A percentile compares a stretch with the other conserved stretches of the same genome.
phyloP scores from a whole-genome alignment of 2,888 invertebrate genomes.

The Tenthredo scrophulariae region DNA sequence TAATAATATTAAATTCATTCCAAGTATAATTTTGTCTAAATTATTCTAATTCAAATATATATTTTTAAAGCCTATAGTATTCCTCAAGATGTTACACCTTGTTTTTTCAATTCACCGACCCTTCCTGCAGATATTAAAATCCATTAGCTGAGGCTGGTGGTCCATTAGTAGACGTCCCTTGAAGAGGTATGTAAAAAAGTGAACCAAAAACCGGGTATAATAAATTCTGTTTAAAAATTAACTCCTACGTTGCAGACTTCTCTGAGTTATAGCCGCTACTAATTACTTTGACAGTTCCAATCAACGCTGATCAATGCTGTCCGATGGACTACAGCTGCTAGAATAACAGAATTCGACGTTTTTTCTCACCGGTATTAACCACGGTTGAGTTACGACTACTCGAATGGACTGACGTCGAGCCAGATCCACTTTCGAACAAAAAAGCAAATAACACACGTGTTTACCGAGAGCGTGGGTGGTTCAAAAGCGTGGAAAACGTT shows the following conservation, averaged over 20 bases:
- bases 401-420: background rate
- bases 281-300: background rate
- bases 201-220: background rate
- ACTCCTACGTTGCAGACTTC: background rate
- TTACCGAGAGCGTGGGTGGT: background rate
- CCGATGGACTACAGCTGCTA: background rate
- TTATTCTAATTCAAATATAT: background rate
- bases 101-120: conserved; percentile 34
- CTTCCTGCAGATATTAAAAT: conserved; percentile 39
- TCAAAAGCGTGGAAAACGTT: background rate
- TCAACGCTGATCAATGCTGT: conserved; percentile 8
- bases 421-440: background rate
- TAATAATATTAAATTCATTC: conserved; percentile 23
- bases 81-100: conserved; percentile 30
- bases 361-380: conserved; percentile 6
- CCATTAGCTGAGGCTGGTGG: conserved; percentile 27
- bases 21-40: background rate
- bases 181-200: background rate
- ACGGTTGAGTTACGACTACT: conserved; percentile 18
- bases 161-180: conserved; percentile 37
- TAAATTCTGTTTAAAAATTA: conserved; percentile 14
- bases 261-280: background rate
- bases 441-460: background rate
- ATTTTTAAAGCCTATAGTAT: background rate
- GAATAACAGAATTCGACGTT: background rate